phyloP scores from a whole-genome alignment of 2,888 invertebrate species.

The Serrognathus titanus region DNA sequence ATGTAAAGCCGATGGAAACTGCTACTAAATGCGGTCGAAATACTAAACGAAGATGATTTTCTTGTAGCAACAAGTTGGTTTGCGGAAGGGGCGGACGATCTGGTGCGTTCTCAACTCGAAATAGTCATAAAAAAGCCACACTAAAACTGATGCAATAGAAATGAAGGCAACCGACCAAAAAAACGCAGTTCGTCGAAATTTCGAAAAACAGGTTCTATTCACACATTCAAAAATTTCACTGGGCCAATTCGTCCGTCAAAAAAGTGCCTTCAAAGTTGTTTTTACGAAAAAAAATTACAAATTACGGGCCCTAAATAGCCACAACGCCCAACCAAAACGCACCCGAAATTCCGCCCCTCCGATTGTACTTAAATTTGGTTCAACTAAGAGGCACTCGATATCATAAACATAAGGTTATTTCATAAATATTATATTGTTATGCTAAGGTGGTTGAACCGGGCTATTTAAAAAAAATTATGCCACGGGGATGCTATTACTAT shows the following conservation, averaged over 20 bases:
- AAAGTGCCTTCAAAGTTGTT: slow-evolving; percentile 94
- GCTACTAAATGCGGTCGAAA: neutral
- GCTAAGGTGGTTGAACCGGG: slow-evolving; percentile 47
- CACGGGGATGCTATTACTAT: slow-evolving; percentile 44
- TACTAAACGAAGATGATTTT: slow-evolving; percentile 25
- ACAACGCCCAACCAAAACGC: slow-evolving; percentile 64
- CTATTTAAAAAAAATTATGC: slow-evolving; percentile 19
- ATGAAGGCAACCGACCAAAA: slow-evolving; percentile 68
- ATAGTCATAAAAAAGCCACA: slow-evolving; percentile 66
- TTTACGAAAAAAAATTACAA: slow-evolving; percentile 79
- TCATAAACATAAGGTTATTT: slow-evolving; percentile 52
- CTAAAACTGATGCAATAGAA: slow-evolving; percentile 77
- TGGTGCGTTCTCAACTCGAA: slow-evolving; percentile 68
- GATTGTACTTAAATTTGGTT: slow-evolving; percentile 43
- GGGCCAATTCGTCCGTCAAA: slow-evolving; percentile 93
- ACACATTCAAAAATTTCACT: slow-evolving; percentile 69
- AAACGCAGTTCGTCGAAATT: slow-evolving; percentile 37
- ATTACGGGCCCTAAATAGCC: slow-evolving; percentile 87
- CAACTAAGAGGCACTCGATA: slow-evolving; percentile 53
- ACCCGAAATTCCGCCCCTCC: slow-evolving; percentile 44
- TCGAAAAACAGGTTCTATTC: slow-evolving; percentile 48
- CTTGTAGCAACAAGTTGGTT: slow-evolving; percentile 31
- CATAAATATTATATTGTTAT: slow-evolving; percentile 53
- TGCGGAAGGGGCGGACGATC: slow-evolving; percentile 33
- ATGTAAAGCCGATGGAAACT: slow-evolving; percentile 12